Base-by-base conservation (phyloP, 2,888 invertebrate genomes). In the Tholera decimalis region DNA sequence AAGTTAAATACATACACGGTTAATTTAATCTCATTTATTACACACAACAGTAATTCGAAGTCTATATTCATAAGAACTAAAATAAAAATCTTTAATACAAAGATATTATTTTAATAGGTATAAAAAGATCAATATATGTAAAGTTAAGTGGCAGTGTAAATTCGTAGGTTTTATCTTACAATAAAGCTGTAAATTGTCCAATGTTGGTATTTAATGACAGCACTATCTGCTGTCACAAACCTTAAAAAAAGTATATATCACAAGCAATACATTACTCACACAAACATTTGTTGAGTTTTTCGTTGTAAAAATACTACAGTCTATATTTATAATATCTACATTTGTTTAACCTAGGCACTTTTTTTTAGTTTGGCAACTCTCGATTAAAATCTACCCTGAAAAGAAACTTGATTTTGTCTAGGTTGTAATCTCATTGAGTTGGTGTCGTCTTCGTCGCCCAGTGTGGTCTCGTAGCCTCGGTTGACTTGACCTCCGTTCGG, bases 401-500 rank as follows among this genome's bases (percentile, higher is more conserved):
- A 97, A 53, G 97, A 96, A 73, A 97, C 97, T 88, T 96, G 96
- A 88, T 96, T 96, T 68, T 93, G 95, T 84, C 98, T 95, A 28
- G 97, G 96, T 79, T 97, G 97, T 85, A 98, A 93, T 88, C 97
- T 96, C 80, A 98, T 92, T 9, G 98, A 98, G 85, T 97, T 97
- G 79, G 96, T 96, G 77, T 97, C 97, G 60, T 97, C 98, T 26
- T 97, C 97, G 50, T 97, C 97, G 30, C 96, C 94, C 13, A 96
- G 80, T 1, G 96, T 95, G 11, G 96, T 97, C 85, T 98, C 98
- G 86, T 97, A 98, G 4, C 97, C 98, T 80, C 97, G 96, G 91
- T 98, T 98, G 6, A 97, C 95, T 87, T 97, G 98, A 57, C 98
- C 98, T 68, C 96, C 96, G 73, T 96, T 96, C 0, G 97, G 97